Percentiles rank a stretch among this genome's conserved stretches.
phyloP scores from a whole-genome alignment of 2,888 invertebrate species.

The Chydorus sphaericus region DNA sequence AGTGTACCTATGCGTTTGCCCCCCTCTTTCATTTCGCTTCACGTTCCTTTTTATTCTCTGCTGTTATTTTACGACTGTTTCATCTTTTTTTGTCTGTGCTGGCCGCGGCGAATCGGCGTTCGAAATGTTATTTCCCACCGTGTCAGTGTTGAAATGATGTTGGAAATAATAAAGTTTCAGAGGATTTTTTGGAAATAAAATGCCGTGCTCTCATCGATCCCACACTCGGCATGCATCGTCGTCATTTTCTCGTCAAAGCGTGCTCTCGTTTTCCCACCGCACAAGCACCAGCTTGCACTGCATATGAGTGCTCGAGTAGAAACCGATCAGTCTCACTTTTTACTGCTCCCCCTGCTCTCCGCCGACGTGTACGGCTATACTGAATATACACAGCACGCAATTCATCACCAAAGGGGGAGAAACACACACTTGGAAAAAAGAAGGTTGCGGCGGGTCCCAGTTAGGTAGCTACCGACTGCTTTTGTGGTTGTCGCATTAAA shows the following conservation, averaged over 20 bases:
- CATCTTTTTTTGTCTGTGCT: neutral
- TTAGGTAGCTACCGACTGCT: neutral
- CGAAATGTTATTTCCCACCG: neutral
- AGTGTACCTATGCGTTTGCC: no score
- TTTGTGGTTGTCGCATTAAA: neutral
- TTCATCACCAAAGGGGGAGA: no score
- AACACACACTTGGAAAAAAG: neutral
- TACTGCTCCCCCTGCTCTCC: no score
- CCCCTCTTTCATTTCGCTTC: no score
- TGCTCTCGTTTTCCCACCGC: neutral
- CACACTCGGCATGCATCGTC: neutral
- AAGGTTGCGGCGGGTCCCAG: neutral
- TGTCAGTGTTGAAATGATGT: neutral
- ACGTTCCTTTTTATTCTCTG: no score
- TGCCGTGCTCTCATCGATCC: neutral
- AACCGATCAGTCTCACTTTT: neutral
- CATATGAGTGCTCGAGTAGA: neutral
- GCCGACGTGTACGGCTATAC: no score
- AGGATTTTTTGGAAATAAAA: neutral
- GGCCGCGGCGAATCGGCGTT: neutral
- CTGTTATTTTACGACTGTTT: no score
- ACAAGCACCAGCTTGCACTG: neutral
- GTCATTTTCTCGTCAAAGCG: neutral
- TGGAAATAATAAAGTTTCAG: slow-evolving; percentile 3
- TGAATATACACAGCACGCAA: no score